phyloP scores from a whole-genome alignment of 2,888 invertebrate genomes.

The Cantharis rustica region DNA sequence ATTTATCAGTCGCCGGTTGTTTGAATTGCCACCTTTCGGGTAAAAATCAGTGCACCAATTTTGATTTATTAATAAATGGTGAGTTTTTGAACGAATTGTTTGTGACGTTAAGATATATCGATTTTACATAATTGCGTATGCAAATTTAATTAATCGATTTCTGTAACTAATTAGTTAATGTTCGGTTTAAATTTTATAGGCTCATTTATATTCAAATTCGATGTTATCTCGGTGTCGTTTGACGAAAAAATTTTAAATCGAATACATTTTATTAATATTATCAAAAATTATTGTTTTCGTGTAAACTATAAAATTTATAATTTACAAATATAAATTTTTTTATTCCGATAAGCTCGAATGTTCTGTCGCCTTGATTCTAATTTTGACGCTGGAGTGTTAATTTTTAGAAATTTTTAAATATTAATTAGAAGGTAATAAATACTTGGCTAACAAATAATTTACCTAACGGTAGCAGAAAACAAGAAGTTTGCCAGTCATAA shows the following conservation, averaged over 20 bases:
- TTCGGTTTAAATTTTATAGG: not conserved
- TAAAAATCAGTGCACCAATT: not conserved
- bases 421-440: not conserved
- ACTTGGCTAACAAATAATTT: not conserved
- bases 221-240: not conserved
- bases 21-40: slow-evolving; percentile 13
- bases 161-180: not conserved
- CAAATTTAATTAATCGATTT: not conserved
- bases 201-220: not conserved
- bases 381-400: not conserved
- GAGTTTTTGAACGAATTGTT: not conserved
- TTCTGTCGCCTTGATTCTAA: not conserved
- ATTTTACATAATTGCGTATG: not conserved
- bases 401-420: not conserved
- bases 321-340: no score
- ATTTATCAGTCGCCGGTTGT: slow-evolving; percentile 11
- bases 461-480: not conserved
- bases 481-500: not conserved
- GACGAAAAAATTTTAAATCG: not conserved
- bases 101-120: not conserved
- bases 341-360: not conserved
- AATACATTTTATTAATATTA: not conserved
- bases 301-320: not conserved
- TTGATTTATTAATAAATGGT: not conserved
- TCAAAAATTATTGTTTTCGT: not conserved